Conservation (phyloP, 2,888 invertebrate genomes). For the Ornithoptera alexandrae region DNA sequence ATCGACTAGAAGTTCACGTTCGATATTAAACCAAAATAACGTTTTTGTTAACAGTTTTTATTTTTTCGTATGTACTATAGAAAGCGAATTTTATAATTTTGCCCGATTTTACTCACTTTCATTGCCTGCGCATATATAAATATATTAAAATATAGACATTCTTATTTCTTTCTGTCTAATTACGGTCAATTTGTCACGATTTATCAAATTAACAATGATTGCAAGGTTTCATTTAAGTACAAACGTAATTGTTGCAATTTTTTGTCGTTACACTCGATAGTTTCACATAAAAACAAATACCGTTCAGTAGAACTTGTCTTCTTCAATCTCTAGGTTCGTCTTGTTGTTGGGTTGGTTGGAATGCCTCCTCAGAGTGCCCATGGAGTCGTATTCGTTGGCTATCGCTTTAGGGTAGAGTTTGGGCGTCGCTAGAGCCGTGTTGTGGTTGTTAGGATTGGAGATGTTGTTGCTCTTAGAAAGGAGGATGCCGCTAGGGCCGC, state of each 20-base stretch:
- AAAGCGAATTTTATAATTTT: neutral
- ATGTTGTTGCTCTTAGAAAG: slow-evolving; percentile 81
- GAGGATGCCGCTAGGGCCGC: slow-evolving; percentile 73
- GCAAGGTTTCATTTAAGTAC: neutral
- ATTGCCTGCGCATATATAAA: neutral
- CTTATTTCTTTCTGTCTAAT: too few species aligned
- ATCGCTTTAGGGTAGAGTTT: slow-evolving; percentile 85
- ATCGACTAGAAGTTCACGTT: slow-evolving; percentile 29
- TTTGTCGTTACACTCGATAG: too few species aligned
- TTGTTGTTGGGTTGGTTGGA: slow-evolving; percentile 86
- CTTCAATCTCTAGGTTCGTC: slow-evolving; percentile 81
- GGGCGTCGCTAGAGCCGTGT: slow-evolving; percentile 79
- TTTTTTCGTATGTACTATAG: too few species aligned
- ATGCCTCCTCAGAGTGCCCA: slow-evolving; percentile 87
- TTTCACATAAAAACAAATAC: slow-evolving; percentile 1
- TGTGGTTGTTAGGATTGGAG: slow-evolving; percentile 82
- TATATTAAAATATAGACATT: too few species aligned
- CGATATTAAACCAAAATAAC: slow-evolving; percentile 7
- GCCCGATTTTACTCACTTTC: neutral
- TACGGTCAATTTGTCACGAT: neutral
- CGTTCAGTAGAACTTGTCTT: slow-evolving; percentile 83
- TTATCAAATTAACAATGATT: neutral
- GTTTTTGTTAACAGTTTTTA: neutral
- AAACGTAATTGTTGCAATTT: neutral
- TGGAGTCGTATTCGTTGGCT: slow-evolving; percentile 87